phyloP scores from a whole-genome alignment of 2,797 vertebrate genomes.

The Cetoscarus ocellatus region DNA sequence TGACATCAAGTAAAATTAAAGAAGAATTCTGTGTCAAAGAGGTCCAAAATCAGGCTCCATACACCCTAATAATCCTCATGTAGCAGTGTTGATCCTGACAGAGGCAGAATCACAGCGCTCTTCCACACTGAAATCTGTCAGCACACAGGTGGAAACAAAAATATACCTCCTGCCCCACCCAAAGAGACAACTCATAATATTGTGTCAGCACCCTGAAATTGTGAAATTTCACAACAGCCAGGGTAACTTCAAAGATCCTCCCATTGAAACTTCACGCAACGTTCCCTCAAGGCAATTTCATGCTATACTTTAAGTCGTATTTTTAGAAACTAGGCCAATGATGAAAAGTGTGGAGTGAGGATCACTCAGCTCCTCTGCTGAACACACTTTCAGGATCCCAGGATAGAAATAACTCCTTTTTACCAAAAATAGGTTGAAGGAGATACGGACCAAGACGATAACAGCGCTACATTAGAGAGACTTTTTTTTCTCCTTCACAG shows the following conservation, averaged over 20 bases:
- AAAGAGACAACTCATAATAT: slow-evolving; percentile 52
- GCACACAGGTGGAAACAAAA: slow-evolving; percentile 75
- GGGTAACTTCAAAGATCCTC: slow-evolving; percentile 30
- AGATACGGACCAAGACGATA: slow-evolving; percentile 44
- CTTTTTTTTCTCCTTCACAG: not conserved
- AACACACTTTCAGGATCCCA: slow-evolving; percentile 45
- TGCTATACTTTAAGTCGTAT: slow-evolving; percentile 42
- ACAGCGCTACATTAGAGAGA: slow-evolving; percentile 8
- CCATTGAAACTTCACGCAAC: slow-evolving; percentile 6
- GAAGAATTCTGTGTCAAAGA: slow-evolving; percentile 27
- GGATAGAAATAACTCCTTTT: slow-evolving; percentile 62
- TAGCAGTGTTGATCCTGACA: slow-evolving; percentile 44
- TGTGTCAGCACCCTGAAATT: slow-evolving; percentile 57
- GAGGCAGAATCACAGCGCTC: slow-evolving; percentile 55
- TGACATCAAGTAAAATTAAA: slow-evolving; percentile 44
- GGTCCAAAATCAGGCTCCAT: slow-evolving; percentile 38
- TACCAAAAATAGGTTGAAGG: slow-evolving; percentile 63
- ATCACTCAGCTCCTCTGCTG: slow-evolving; percentile 52
- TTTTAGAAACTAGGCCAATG: slow-evolving; percentile 67
- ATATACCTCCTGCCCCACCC: slow-evolving; percentile 70
- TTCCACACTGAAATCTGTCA: slow-evolving; percentile 39
- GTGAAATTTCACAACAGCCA: slow-evolving; percentile 53
- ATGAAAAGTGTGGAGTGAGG: slow-evolving; percentile 42
- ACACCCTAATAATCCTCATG: slow-evolving; percentile 54
- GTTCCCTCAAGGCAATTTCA: slow-evolving; percentile 22